Percentiles rank a stretch among this genome's conserved stretches.
phyloP scores from a whole-genome alignment of 2,797 vertebrate species.

The Dermochelys coriacea region DNA sequence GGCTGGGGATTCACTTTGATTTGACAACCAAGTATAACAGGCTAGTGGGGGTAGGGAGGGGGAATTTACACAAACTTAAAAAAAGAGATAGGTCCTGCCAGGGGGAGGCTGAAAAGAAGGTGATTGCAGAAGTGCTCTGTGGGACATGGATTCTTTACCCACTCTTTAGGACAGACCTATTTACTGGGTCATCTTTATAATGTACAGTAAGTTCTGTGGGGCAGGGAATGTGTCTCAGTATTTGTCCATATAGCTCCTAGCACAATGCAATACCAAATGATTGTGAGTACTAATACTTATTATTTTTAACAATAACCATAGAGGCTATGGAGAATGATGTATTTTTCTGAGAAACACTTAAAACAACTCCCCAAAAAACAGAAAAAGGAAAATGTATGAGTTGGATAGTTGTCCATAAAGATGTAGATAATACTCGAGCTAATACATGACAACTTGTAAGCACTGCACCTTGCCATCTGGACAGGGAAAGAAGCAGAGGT shows the following conservation, averaged over 20 bases:
- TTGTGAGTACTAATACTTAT: not conserved
- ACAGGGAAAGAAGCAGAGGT: not conserved
- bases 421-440: not conserved
- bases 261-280: not conserved
- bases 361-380: not conserved
- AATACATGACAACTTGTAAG: not conserved
- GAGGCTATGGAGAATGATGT: not conserved
- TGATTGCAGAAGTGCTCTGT: not conserved
- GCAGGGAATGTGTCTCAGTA: accelerated
- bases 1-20: constrained; percentile 30
- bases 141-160: not conserved
- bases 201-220: not conserved
- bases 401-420: not conserved
- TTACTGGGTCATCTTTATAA: constrained; percentile 13
- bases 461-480: not conserved
- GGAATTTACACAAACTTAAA: not conserved
- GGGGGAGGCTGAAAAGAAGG: not conserved
- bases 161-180: not conserved
- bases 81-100: not conserved
- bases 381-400: not conserved
- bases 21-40: not conserved
- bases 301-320: not conserved
- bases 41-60: not conserved
- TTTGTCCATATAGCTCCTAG: not conserved
- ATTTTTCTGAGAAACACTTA: not conserved